phyloP scores from a whole-genome alignment of 64 coral and sea anemone genomes.

The Actinia tenebrosa region DNA sequence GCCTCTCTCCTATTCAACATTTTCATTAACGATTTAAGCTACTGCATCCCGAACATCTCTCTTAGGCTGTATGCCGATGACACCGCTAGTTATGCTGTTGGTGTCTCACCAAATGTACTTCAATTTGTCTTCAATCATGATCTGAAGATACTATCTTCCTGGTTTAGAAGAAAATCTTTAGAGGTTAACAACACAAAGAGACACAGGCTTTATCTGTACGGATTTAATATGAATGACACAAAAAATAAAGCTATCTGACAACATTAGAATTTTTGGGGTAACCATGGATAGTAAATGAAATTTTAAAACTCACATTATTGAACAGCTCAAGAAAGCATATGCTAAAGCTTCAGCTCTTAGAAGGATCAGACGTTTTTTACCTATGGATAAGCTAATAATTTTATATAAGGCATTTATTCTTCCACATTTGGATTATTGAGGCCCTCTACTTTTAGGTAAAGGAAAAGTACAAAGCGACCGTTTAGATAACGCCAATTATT shows the following conservation, averaged over 20 bases:
- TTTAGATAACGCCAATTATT: constrained; percentile 24
- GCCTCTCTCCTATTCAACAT: background rate
- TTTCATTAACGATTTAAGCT: background rate
- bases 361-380: constrained; percentile 17
- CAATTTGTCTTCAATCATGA: background rate
- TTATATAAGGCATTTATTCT: constrained; percentile 45
- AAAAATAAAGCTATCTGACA: background rate
- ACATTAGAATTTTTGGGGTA: background rate
- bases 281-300: background rate
- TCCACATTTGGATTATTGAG: constrained; percentile 36
- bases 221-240: background rate
- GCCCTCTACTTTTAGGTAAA: constrained; percentile 24
- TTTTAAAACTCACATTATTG: background rate
- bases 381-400: constrained; percentile 6
- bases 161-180: background rate
- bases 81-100: background rate
- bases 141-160: background rate
- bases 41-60: background rate
- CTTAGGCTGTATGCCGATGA: constrained; percentile 12
- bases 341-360: constrained; percentile 5
- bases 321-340: constrained; percentile 16
- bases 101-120: background rate
- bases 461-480: constrained; percentile 41
- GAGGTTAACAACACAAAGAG: background rate
- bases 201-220: background rate